These are phyloP conservation scores for Sussaba pulchella DNA, from an alignment of 2,888 invertebrate species.

Conservation along the genomic window DNA sequence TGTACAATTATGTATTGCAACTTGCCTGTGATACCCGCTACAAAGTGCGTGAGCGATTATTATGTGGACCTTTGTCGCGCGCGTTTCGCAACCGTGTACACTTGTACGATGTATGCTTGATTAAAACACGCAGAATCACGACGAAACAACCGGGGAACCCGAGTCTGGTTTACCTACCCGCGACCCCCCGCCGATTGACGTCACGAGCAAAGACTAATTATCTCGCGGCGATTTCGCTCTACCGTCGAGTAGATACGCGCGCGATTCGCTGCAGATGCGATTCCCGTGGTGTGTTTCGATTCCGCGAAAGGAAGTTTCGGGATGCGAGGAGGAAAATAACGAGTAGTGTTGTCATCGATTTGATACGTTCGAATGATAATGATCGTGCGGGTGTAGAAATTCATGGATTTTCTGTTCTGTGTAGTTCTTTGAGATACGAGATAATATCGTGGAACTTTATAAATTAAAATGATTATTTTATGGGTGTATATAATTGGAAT, in stretches of 20 bases:
- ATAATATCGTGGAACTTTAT: neutral
- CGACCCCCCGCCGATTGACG: conserved; percentile 52
- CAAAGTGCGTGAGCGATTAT: too few species aligned
- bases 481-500: too few species aligned
- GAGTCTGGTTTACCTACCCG: conserved; percentile 37
- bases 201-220: conserved; percentile 56
- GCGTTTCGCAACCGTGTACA: too few species aligned
- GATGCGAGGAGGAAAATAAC: conserved; percentile 37
- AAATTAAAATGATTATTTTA: neutral
- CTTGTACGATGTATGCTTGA: neutral
- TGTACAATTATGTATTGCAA: too few species aligned
- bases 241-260: conserved; percentile 11
- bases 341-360: neutral
- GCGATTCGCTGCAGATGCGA: conserved; percentile 44
- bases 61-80: too few species aligned
- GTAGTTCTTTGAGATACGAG: neutral
- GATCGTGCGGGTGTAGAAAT: neutral
- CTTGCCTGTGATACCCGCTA: too few species aligned
- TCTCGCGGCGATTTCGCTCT: conserved; percentile 42
- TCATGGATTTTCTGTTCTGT: neutral
- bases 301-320: neutral
- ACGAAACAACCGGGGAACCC: conserved; percentile 27
- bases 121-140: conserved; percentile 21
- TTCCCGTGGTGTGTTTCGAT: conserved; percentile 18
- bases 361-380: neutral